Evolutionary conservation across 2,113 vertebrate genomes (phyloP).

Genomic region (Gavia stellata): DNA sequence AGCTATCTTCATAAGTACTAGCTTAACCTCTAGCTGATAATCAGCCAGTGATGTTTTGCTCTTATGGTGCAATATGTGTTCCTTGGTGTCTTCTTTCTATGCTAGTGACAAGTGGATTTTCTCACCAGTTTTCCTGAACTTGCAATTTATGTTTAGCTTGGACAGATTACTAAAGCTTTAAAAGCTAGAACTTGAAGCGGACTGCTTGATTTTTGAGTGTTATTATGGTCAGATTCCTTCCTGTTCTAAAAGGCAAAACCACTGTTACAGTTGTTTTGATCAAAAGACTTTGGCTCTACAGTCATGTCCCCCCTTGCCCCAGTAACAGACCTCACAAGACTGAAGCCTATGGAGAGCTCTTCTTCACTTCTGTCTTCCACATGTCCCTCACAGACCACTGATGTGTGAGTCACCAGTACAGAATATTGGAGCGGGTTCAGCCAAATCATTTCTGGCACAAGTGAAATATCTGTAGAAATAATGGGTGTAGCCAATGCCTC

Average conservation of each 20-base stretch:
- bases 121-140: background rate
- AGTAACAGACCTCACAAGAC: background rate
- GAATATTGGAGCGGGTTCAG: background rate
- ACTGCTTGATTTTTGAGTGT: background rate
- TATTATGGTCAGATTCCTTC: background rate
- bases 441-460: background rate
- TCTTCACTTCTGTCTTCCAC: background rate
- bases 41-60: background rate
- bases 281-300: background rate
- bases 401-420: background rate
- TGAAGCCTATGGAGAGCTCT: background rate
- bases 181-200: background rate
- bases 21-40: background rate
- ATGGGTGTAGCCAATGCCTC: background rate
- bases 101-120: background rate
- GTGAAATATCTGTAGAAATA: background rate
- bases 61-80: background rate
- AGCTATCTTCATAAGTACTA: background rate
- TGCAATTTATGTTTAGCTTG: background rate
- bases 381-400: background rate
- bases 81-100: background rate
- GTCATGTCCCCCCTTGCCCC: too few relatives aligned
- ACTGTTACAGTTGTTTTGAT: background rate
- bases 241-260: background rate
- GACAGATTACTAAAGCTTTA: background rate